These are phyloP conservation scores for Luperina nickerlii DNA, from an alignment of 2,888 invertebrate species.

Conservation along the genomic window DNA sequence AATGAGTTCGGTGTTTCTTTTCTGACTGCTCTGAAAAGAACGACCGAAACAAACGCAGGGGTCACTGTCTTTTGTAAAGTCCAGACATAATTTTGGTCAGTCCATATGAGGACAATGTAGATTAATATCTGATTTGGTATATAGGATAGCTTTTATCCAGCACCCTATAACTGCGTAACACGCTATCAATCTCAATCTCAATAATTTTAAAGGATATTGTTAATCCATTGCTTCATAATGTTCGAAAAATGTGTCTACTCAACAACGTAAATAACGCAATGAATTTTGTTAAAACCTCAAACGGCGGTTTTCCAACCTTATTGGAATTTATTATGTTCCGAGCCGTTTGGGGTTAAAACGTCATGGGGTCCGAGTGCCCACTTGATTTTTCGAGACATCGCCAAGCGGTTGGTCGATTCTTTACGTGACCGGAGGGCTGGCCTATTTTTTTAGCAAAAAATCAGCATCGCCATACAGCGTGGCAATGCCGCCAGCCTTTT, in stretches of 20 bases:
- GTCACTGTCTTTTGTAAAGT: neutral
- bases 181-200: neutral
- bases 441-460: too few species aligned
- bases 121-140: neutral
- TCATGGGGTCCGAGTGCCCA: too few species aligned
- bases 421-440: too few species aligned
- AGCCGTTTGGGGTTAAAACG: neutral
- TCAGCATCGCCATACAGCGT: too few species aligned
- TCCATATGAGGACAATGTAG: neutral
- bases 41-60: neutral
- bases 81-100: too few species aligned
- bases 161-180: neutral
- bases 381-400: too few species aligned
- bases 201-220: neutral
- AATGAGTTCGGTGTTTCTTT: neutral
- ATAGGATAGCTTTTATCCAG: neutral
- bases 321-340: neutral
- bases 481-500: too few species aligned
- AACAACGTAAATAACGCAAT: neutral
- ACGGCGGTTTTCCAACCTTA: neutral
- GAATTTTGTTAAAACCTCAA: neutral
- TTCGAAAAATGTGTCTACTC: neutral
- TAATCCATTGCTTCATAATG: neutral
- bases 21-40: too few species aligned
- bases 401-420: too few species aligned